Base-by-base conservation (phyloP, 1,140 invertebrate species). In the Nebria ingens region DNA sequence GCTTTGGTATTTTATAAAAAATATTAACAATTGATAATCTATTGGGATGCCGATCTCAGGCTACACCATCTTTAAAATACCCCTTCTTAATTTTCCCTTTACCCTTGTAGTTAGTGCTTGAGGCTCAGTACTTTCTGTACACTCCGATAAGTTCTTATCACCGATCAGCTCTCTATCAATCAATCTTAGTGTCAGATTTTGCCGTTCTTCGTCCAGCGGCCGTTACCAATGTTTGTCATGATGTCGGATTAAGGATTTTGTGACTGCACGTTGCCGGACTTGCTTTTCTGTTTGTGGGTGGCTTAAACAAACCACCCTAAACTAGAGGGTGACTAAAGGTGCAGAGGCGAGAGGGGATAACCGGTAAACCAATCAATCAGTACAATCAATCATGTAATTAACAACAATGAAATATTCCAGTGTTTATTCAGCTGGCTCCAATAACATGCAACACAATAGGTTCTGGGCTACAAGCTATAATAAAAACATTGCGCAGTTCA, bases 131-230 rank as follows among this genome's bases (percentile, higher is more conserved):
- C 9, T 11, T 34, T 45, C 40, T 17, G 40, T 45, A 4, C 40
- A 45, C 17, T 17, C 17, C 53, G 21, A 21, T 21, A 9, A 51
- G 49, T 56, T 51, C 63, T 65, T 65, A 57, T 59, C 57, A 45
- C 40, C 57, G 61, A 58, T 61, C 60, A 56, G 56, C 58, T 63
- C 57, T 66, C 63, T 62, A 66, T 66, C 65, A 66, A 66, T 66
- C 65, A 66, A 61, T 66, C 65, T 66, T 66, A 66, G 57, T 60
- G 65, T 66, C 65, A 63, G 62, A 60, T 61, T 54, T 60, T 58
- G 52, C 55, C 20, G 57, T 57, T 59, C 52, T 29, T 13, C 25
- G 25, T 13, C 13, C 57, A 53, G 56, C 54, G 25, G 23, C 52
- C 21, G 49, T 15, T 51, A 54, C 22, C 54, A 49, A 55, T 58